phyloP scores from a whole-genome alignment of 2,797 vertebrate species.

The Cercopithecus diana region DNA sequence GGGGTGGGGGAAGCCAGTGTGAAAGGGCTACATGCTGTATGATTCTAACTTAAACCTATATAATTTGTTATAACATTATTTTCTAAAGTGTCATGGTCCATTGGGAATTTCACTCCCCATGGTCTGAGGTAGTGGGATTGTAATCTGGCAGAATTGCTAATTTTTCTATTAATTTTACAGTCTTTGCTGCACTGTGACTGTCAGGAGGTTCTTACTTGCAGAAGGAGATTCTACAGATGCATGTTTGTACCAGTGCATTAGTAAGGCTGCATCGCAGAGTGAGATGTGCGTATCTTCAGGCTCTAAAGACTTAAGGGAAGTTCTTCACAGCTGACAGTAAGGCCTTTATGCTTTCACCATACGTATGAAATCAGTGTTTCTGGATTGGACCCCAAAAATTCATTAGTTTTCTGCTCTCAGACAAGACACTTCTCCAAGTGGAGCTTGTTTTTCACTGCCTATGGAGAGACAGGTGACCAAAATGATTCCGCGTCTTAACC shows the following conservation, averaged over 20 bases:
- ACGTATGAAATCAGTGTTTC: background rate
- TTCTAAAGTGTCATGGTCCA: background rate
- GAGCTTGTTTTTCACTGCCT: background rate
- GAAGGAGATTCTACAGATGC: background rate
- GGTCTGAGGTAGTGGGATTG: background rate
- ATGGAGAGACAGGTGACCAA: background rate
- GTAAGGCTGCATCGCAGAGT: background rate
- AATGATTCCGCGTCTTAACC: background rate
- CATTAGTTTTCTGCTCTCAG: background rate
- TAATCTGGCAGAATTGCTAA: background rate
- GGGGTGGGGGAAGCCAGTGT: background rate
- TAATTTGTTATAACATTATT: background rate
- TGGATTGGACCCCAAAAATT: background rate
- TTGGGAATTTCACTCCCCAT: background rate
- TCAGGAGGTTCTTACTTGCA: background rate
- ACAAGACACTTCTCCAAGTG: background rate
- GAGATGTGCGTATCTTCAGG: background rate
- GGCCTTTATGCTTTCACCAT: too few relatives aligned
- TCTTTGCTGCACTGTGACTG: accelerated
- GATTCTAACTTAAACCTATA: background rate
- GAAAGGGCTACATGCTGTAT: background rate
- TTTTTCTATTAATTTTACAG: background rate
- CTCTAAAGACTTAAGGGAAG: background rate
- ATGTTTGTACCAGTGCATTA: background rate
- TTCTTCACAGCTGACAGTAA: background rate